Evolutionary conservation across 2,113 vertebrate species (phyloP).

Genomic region (Pithys albifrons): DNA sequence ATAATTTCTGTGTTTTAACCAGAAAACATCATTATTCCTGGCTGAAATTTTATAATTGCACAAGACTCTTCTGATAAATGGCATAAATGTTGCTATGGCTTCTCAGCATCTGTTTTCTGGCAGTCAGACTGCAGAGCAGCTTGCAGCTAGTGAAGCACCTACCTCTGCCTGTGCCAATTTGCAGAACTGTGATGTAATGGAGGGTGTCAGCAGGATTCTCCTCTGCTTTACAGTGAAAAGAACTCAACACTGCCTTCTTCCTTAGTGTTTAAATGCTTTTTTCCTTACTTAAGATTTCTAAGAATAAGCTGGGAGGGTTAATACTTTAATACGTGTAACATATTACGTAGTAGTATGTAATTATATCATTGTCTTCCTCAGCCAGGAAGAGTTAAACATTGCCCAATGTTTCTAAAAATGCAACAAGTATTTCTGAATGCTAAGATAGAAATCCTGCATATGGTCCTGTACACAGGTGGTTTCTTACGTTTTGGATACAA

Average conservation of each 20-base stretch:
- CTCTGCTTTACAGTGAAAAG: not conserved
- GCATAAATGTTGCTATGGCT: constrained; percentile 26
- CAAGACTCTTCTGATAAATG: not conserved
- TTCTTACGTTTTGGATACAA: not conserved
- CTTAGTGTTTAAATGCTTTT: not conserved
- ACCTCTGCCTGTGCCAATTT: not conserved
- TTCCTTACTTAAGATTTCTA: not conserved
- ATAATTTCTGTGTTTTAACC: not conserved
- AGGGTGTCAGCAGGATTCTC: not conserved
- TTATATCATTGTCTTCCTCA: not conserved
- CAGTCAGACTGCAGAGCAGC: not conserved
- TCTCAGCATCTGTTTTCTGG: constrained; percentile 6
- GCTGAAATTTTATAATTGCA: not conserved
- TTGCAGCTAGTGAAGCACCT: not conserved
- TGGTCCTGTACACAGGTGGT: not conserved
- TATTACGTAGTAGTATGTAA: not conserved
- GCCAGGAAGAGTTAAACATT: not conserved
- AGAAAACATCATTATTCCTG: not conserved
- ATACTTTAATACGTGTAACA: not conserved
- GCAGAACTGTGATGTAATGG: not conserved
- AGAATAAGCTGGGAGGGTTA: not conserved
- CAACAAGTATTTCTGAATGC: not conserved
- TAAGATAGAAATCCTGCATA: not conserved
- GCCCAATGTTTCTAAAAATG: not conserved
- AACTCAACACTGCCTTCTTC: not conserved